Conservation (phyloP, 2,113 vertebrate genomes). For the Xenopus tropicalis region UCB_Xtro_10.0 CM004447.2:21260001-21260500, state of each 20-base stretch:
- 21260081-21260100: not conserved
- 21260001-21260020: slow-evolving; percentile 94
- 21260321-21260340: slow-evolving; percentile 74
- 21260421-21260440: slow-evolving; percentile 55
- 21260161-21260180: not conserved
- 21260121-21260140: slow-evolving; percentile 34
- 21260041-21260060: slow-evolving; percentile 50
- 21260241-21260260: slow-evolving; percentile 4
- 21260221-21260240: not conserved
- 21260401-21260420: slow-evolving; percentile 53
- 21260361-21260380: slow-evolving; percentile 57
- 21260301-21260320: slow-evolving; percentile 59
- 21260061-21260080: not conserved
- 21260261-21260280: slow-evolving; percentile 27
- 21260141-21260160: not conserved
- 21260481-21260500: slow-evolving; percentile 24
- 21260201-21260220: not conserved
- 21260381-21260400: slow-evolving; percentile 65
- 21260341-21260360: slow-evolving; percentile 54
- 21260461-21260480: slow-evolving; percentile 43
- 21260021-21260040: slow-evolving; percentile 52
- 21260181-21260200: not conserved
- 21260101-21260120: slow-evolving; percentile 14
- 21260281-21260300: slow-evolving; percentile 53
- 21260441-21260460: not conserved